phyloP scores from a whole-genome alignment of 1,140 invertebrate genomes.

The Drosophila quadrilineata region DNA sequence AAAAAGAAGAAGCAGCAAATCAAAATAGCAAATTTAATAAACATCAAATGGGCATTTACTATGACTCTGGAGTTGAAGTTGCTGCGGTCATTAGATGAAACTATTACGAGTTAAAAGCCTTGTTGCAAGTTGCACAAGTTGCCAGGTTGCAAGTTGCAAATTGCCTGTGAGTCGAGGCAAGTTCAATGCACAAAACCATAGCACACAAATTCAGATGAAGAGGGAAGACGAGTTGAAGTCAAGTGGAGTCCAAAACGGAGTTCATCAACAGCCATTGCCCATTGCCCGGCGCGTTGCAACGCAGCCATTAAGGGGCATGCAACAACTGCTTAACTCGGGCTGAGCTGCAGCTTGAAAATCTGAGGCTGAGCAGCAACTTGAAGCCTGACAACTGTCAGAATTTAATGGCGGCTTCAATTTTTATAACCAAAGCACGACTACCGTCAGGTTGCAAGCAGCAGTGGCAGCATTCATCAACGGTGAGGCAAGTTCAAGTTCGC shows the following conservation, averaged over 20 bases:
- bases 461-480: constrained; percentile 46
- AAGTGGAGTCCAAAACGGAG: constrained; percentile 32
- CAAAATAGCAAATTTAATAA: no score
- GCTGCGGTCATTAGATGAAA: constrained; percentile 46
- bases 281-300: not conserved
- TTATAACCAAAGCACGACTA: constrained; percentile 79
- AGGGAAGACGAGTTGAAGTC: not conserved
- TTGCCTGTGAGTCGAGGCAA: constrained; percentile 25
- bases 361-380: constrained; percentile 12
- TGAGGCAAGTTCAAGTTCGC: constrained; percentile 44
- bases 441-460: constrained; percentile 42
- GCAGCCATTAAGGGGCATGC: not conserved
- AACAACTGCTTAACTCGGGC: constrained; percentile 46
- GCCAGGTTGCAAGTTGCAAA: constrained; percentile 48
- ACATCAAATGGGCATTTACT: not conserved
- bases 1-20: no score
- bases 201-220: constrained; percentile 2
- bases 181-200: constrained; percentile 40
- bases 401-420: constrained; percentile 80
- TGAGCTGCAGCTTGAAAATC: constrained; percentile 6
- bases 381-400: constrained; percentile 77
- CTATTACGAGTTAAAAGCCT: constrained; percentile 58
- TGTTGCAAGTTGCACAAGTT: constrained; percentile 14
- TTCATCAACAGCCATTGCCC: constrained; percentile 20
- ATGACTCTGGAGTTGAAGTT: not conserved